Base-by-base conservation (phyloP, 2,113 vertebrate species). In the Parotia lawesii region DNA sequence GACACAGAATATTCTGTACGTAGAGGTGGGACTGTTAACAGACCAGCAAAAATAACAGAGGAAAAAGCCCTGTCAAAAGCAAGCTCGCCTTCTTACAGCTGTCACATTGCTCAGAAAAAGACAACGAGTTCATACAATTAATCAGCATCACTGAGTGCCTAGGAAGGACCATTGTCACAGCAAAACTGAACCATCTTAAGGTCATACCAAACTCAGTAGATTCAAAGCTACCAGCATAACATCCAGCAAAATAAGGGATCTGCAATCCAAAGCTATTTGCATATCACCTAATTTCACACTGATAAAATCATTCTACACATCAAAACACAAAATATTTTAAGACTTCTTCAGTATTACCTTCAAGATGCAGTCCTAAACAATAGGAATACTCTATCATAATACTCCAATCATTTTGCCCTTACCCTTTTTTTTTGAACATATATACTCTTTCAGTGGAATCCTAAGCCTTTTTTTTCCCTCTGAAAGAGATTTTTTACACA, bases 391-490 rank as follows among this genome's bases (percentile, higher is more conserved):
- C 47, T 66, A 22, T 37, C 35, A 40, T 15, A 87, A 62, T 15
- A 70, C 4, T 31, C 33, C 6, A 48, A 23, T 48, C 3, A 58
- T 48, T 90, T 66, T 81, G 48, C 10, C 33, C 10, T 67, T 60
- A 44, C 6, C 4, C 7, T 6, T 35, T 48, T 42, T 44, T 33
- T 21, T 29, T 7, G 4, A 76, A 77, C 4, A 19, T 37, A 2
- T 6, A 83, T 61, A 3, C 9, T 53, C 17, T 89, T 72, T 61
- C 54, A 80, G 21, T 15, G 10, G 24, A 84, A 61, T 82, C 12
- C n/a, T 48, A 83, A 31, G 1, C 5, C 28, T 7, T 24, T 31
- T 72, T 45, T 67, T 7, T 2, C 3, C 0, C 6, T 10, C 22
- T 8, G 11, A 51, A 78, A 42, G 13, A 79, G 23, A 51, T 67